Evolutionary conservation across 2,113 vertebrate genomes (phyloP).

Genomic region (Corythaixoides concolor): DNA sequence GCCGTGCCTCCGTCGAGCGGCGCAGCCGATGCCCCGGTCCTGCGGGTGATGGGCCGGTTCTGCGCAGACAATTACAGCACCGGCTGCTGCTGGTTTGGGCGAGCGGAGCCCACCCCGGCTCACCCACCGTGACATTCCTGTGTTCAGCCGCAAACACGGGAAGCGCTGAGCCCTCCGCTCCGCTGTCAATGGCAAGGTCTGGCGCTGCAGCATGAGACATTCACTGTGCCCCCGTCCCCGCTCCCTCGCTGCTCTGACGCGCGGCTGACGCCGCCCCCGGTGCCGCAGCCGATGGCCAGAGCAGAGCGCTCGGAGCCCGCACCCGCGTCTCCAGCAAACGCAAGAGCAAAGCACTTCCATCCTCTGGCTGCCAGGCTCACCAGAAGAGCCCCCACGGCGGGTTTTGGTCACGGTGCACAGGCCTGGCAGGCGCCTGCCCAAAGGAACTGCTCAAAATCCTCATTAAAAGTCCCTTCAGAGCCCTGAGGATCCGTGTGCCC

Average conservation of each 20-base stretch:
- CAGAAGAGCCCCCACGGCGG: neutral
- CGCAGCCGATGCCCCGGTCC: neutral
- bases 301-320: rapidly evolving
- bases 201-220: neutral
- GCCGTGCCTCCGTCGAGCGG: rapidly evolving
- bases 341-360: neutral
- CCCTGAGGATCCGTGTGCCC: neutral
- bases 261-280: neutral
- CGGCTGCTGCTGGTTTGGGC: neutral
- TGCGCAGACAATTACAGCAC: neutral
- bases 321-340: neutral
- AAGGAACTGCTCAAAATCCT: neutral
- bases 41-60: neutral
- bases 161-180: neutral
- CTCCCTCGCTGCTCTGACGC: neutral
- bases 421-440: neutral
- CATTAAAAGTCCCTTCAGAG: neutral
- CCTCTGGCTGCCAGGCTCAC: neutral
- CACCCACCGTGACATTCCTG: neutral
- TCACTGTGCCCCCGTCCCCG: neutral
- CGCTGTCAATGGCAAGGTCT: neutral
- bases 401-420: neutral
- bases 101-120: neutral
- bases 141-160: neutral
- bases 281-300: neutral